A percentile compares a stretch with the other conserved stretches of the same genome.
Evolutionary conservation across 2,888 invertebrate species (phyloP).

Genomic region (Leptopilina myrica): DNA sequence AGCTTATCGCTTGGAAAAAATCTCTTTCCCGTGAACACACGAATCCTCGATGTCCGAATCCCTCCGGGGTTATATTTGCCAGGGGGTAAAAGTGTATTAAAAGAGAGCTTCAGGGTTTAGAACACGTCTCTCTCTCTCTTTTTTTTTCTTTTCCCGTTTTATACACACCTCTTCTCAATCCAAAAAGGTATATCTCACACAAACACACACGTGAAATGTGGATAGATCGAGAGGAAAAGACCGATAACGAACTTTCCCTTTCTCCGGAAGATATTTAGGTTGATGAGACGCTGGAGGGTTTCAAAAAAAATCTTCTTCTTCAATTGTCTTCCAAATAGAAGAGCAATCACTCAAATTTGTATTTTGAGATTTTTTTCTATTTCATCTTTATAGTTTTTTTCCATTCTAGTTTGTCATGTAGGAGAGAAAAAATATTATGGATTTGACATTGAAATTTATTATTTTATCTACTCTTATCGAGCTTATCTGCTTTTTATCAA

Average conservation of each 20-base stretch:
- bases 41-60: conserved; percentile 11
- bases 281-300: conserved; percentile 28
- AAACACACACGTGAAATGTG: conserved; percentile 13
- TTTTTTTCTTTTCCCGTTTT: no score
- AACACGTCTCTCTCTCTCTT: background rate
- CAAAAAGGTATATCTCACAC: conserved; percentile 7
- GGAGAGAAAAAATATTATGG: no score
- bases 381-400: no score
- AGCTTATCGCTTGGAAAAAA: conserved; percentile 52
- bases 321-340: background rate
- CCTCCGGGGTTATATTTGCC: conserved; percentile 5
- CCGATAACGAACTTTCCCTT: conserved; percentile 37
- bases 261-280: conserved; percentile 25
- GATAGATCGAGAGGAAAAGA: conserved; percentile 34
- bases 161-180: no score
- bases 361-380: no score
- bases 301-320: background rate
- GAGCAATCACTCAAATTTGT: background rate
- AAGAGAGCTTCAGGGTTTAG: conserved; percentile 6
- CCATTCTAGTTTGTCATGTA: no score
- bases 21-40: conserved; percentile 1
- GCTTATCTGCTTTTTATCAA: no score
- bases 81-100: background rate
- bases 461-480: no score
- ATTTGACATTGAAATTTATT: no score